A percentile compares a stretch with the other conserved stretches of the same genome.
phyloP scores from a whole-genome alignment of 30 jellyfish, hydroid and myxozoan species.

The Morbakka virulenta region DNA sequence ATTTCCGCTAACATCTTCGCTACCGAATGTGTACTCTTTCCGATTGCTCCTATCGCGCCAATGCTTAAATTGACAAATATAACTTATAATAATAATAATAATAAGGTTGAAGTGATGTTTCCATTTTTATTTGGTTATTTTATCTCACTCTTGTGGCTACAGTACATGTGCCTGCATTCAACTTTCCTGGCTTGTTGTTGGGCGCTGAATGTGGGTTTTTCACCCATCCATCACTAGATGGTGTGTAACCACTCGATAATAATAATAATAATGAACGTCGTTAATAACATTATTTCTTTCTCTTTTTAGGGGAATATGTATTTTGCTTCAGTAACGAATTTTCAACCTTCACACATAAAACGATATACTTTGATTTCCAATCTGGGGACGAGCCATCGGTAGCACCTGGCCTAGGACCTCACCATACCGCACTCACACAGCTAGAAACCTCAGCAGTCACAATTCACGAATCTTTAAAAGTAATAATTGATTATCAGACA shows the following conservation, averaged over 20 bases:
- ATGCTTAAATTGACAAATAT: no score
- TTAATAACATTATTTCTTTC: neutral
- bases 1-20: neutral
- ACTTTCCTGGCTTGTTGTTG: no score
- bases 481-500: slow-evolving; percentile 88
- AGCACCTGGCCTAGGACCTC: slow-evolving; percentile 57
- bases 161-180: no score
- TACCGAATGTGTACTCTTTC: no score
- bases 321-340: slow-evolving; percentile 96
- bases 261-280: neutral
- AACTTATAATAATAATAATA: no score
- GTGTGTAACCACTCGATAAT: no score
- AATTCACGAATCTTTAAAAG: slow-evolving; percentile 93
- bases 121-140: no score
- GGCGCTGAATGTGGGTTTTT: no score
- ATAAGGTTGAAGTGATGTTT: no score
- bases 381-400: slow-evolving; percentile 86
- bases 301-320: slow-evolving; percentile 77
- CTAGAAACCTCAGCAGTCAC: slow-evolving; percentile 87
- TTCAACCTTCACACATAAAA: slow-evolving; percentile 90
- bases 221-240: no score
- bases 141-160: no score
- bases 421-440: slow-evolving; percentile 88
- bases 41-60: no score
- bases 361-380: slow-evolving; percentile 89